phyloP scores from a whole-genome alignment of 2,797 vertebrate species.

The Sparidentex hasta region DNA sequence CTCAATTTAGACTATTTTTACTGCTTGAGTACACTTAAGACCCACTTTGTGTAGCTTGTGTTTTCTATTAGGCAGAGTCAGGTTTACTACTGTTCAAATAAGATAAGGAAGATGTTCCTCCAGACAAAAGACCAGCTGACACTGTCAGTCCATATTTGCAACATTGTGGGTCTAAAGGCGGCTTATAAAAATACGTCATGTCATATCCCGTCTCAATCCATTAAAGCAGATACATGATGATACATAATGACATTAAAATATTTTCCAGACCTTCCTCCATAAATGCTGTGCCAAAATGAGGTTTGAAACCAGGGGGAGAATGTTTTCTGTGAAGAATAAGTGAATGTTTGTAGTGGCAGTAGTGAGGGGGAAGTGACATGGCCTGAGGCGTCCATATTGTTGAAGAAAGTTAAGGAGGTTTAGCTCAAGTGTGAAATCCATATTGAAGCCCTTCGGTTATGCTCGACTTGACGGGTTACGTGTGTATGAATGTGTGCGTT shows the following conservation, averaged over 20 bases:
- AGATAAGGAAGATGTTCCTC: not conserved
- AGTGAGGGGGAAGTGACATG: slow-evolving; percentile 43
- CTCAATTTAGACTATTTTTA: not conserved
- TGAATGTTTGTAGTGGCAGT: slow-evolving; percentile 51
- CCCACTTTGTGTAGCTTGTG: not conserved
- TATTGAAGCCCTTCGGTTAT: slow-evolving; percentile 68
- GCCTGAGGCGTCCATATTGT: slow-evolving; percentile 65
- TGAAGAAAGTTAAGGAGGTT: slow-evolving; percentile 71
- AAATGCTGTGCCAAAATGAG: slow-evolving; percentile 41
- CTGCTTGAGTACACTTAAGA: not conserved
- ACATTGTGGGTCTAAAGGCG: slow-evolving; percentile 22
- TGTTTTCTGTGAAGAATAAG: slow-evolving; percentile 42
- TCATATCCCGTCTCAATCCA: slow-evolving; percentile 23
- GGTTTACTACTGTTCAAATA: slow-evolving; percentile 13
- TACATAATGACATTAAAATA: slow-evolving; percentile 35
- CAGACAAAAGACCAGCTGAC: slow-evolving; percentile 14
- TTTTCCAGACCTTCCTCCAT: slow-evolving; percentile 36
- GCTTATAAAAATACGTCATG: slow-evolving; percentile 37
- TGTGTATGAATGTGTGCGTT: slow-evolving; percentile 21
- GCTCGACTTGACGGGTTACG: slow-evolving; percentile 43
- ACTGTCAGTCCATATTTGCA: not conserved
- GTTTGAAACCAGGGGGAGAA: slow-evolving; percentile 36
- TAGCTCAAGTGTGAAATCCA: slow-evolving; percentile 76
- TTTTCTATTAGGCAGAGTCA: not conserved
- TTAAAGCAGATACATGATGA: slow-evolving; percentile 40